Conservation (phyloP, 1,140 invertebrate species). For the Venustaconcha ellipsiformis region DNA sequence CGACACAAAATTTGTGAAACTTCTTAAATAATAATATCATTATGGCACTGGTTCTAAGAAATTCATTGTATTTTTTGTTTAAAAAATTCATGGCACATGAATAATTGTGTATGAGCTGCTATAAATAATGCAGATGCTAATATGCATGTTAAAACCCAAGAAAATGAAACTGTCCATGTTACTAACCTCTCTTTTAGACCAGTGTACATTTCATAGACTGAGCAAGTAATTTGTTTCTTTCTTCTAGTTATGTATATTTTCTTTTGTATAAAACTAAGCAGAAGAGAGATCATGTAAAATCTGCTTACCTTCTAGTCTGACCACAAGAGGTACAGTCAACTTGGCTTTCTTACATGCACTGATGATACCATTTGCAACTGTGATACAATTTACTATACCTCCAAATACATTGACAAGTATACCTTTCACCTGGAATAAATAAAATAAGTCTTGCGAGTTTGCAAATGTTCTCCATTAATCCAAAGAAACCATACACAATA, state of each 20-base stretch:
- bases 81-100: too few species aligned
- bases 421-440: conserved; percentile 80
- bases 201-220: not conserved
- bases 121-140: too few species aligned
- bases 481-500: not conserved
- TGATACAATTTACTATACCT: conserved; percentile 98
- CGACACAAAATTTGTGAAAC: too few species aligned
- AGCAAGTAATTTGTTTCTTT: not conserved
- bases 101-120: too few species aligned
- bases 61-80: too few species aligned
- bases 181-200: not conserved
- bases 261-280: not conserved
- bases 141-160: too few species aligned
- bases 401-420: conserved; percentile 99
- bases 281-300: not conserved
- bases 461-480: not conserved
- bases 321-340: conserved; percentile 89
- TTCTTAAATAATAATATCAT: too few species aligned
- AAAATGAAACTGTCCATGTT: not conserved
- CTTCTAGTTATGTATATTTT: not conserved
- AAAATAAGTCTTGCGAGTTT: not conserved
- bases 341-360: conserved; percentile 85
- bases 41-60: too few species aligned
- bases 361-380: conserved; percentile 95
- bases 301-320: conserved; percentile 88